Evolutionary conservation across 2,888 invertebrate genomes (phyloP), one percentile per base, ranked within the genome.

Genomic region (Eilema depressum): DNA sequence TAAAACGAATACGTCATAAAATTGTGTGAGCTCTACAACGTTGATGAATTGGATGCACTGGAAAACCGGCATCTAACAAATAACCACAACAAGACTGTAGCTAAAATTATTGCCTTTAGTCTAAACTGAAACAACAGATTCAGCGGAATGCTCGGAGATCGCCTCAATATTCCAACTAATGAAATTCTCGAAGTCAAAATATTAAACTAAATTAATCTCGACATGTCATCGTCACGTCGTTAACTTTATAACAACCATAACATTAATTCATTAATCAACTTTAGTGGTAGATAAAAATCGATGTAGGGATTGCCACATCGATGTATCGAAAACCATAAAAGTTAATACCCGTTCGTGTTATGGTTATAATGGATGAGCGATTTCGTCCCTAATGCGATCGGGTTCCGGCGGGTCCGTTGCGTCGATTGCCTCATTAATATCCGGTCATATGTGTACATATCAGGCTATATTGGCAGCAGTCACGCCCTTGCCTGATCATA

Each of bases 351-450:
- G 76, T 81, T 76, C 85, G 85, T 71, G 76, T 88, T 87, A 88
- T 85, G 84, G 83, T 83, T 83, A 85, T 91, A 90, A 91, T 89
- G 85, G 86, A 87, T 85, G 85, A 84, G 78, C 82, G 85, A 85
- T 86, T 87, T 84, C 82, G 82, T 73, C 83, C 81, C 83, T 86
- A 87, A 87, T 86, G 86, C 82, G 87, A 85, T 86, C 86, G 84
- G 85, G 85, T 86, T 87, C 86, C 87, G 85, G 74, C 75, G 82
- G 82, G 83, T 78, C 83, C 81, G 83, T 76, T 78, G 85, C 86
- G 86, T 81, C 88, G 88, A 91, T 91, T 89, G 89, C 87, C 91
- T 92, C 92, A 92, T 93, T 91, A 92, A 92, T 92, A 91, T 90
- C 91, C 90, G 88, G 87, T 81, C 85, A 83, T 86, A 87, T 89